Evolutionary conservation across 2,888 invertebrate genomes (phyloP).

Genomic region (Mythimna ferrago): DNA sequence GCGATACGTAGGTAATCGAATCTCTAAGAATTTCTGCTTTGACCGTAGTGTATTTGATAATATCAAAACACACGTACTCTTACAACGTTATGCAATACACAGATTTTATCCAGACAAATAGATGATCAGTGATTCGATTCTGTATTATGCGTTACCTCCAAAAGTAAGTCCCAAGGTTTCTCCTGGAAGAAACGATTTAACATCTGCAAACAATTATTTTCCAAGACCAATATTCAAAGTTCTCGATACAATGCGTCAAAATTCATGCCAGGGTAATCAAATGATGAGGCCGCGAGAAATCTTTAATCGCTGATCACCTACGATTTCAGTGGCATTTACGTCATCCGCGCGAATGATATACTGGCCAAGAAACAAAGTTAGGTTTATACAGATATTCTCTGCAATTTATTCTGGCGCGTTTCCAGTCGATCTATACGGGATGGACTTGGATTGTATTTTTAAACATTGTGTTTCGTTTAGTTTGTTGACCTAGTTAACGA

Average conservation of each 20-base stretch:
- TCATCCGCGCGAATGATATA: slow-evolving; percentile 26
- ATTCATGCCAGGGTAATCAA: background rate
- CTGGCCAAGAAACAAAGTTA: slow-evolving; percentile 14
- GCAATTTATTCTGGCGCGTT: slow-evolving; percentile 70
- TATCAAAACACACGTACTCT: background rate
- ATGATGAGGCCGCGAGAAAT: slow-evolving; percentile 8
- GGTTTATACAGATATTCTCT: slow-evolving; percentile 40
- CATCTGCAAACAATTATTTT: background rate
- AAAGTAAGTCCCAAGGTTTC: too few relatives aligned
- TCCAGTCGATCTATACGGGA: slow-evolving; percentile 71
- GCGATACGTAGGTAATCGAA: too few relatives aligned
- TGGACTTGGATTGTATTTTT: slow-evolving; percentile 74
- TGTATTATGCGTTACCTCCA: too few relatives aligned
- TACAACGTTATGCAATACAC: background rate
- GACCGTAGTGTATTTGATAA: too few relatives aligned
- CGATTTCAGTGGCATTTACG: slow-evolving; percentile 26
- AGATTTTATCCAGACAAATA: background rate
- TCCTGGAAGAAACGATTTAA: too few relatives aligned
- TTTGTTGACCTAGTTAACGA: slow-evolving; percentile 79
- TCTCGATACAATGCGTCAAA: slow-evolving; percentile 6
- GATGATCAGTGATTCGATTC: background rate
- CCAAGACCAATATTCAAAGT: background rate
- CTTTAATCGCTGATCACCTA: background rate
- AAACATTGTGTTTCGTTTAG: slow-evolving; percentile 67
- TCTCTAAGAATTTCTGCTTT: too few relatives aligned